A percentile compares a stretch with the other conserved stretches of the same genome.
Evolutionary conservation across 2,888 invertebrate genomes (phyloP).

Genomic region (Lasioglossum figueresi): DNA sequence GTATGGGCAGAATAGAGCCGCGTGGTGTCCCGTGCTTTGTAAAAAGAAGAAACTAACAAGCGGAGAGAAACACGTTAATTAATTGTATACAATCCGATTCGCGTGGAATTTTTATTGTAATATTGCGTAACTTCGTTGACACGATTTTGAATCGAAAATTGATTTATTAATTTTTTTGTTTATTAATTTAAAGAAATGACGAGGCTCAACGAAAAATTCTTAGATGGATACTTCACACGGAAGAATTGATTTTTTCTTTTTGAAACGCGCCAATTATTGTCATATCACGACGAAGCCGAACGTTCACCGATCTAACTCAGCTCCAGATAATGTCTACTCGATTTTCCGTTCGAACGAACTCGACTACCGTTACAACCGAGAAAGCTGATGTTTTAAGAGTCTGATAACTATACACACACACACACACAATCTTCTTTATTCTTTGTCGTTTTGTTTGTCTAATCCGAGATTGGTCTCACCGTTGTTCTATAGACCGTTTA

Average conservation of each 20-base stretch:
- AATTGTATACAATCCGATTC: slow-evolving; percentile 45
- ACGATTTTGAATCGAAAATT: slow-evolving; percentile 10
- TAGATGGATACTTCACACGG: background rate
- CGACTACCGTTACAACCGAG: slow-evolving; percentile 57
- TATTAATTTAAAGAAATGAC: slow-evolving; percentile 1
- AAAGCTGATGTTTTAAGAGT: slow-evolving; percentile 54
- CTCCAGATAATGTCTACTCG: slow-evolving; percentile 63
- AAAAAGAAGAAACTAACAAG: background rate
- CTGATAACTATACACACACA: background rate
- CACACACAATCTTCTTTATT: background rate
- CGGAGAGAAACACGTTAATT: slow-evolving; percentile 6
- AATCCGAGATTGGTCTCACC: slow-evolving; percentile 21
- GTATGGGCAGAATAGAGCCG: slow-evolving; percentile 49
- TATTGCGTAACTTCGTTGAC: slow-evolving; percentile 3
- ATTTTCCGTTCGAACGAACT: slow-evolving; percentile 14
- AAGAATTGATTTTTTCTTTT: slow-evolving; percentile 34
- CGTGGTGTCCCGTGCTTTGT: slow-evolving; percentile 48
- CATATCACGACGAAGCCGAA: slow-evolving; percentile 33
- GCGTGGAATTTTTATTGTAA: slow-evolving; percentile 35
- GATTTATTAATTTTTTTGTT: background rate
- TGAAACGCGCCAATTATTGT: slow-evolving; percentile 21
- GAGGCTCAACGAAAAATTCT: background rate
- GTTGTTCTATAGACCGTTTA: slow-evolving; percentile 15
- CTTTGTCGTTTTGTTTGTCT: slow-evolving; percentile 17
- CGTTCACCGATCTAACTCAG: slow-evolving; percentile 45